phyloP scores from a whole-genome alignment of 2,797 vertebrate genomes.

The Potorous gilbertii region DNA sequence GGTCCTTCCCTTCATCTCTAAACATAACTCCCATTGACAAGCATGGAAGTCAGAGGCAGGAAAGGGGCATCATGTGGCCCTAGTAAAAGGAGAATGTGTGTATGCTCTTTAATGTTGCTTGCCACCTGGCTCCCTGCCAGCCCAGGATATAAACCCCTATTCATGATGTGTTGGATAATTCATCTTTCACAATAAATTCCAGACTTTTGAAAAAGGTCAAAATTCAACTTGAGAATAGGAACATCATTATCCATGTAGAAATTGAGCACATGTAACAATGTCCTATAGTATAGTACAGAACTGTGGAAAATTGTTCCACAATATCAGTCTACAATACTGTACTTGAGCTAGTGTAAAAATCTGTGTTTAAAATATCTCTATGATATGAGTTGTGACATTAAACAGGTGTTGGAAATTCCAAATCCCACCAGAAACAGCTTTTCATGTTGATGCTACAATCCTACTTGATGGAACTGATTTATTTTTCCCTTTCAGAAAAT shows the following conservation, averaged over 20 bases:
- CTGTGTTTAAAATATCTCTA: not conserved
- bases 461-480: not conserved
- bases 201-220: conserved; percentile 74
- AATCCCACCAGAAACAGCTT: conserved; percentile 17
- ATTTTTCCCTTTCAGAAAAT: not conserved
- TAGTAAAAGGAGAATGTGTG: conserved; percentile 52
- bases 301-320: conserved; percentile 25
- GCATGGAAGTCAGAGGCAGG: conserved; percentile 45
- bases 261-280: not conserved
- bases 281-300: not conserved
- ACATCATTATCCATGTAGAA: conserved; percentile 59
- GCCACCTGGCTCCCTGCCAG: conserved; percentile 63
- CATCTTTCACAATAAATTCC: conserved; percentile 69
- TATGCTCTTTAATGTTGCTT: conserved; percentile 48
- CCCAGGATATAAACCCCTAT: conserved; percentile 67
- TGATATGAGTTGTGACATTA: not conserved
- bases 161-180: conserved; percentile 66
- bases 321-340: not conserved
- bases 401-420: not conserved
- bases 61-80: conserved; percentile 50
- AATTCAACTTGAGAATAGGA: conserved; percentile 70
- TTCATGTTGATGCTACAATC: not conserved
- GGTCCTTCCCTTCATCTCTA: conserved; percentile 70
- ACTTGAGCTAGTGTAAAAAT: not conserved
- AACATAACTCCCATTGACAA: conserved; percentile 72